Conservation (phyloP, 2,113 vertebrate species). For the human (Homo sapiens) region DNA sequence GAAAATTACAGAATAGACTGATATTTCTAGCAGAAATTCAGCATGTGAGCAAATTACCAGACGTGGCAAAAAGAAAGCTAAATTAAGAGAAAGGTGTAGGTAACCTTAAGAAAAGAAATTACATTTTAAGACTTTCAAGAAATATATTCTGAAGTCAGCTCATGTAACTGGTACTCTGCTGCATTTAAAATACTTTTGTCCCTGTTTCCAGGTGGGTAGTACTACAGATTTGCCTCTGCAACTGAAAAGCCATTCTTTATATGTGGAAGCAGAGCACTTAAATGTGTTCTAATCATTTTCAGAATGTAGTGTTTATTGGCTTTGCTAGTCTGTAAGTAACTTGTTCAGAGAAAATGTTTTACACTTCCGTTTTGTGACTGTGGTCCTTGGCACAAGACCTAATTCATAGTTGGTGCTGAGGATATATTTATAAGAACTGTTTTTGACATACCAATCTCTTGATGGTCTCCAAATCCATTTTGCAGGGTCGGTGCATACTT, state of each 20-base stretch:
- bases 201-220: too few relatives aligned
- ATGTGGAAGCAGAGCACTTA: not conserved
- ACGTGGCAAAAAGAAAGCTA: not conserved
- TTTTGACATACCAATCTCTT: not conserved
- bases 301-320: too few relatives aligned
- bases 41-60: not conserved
- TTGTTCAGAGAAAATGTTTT: not conserved
- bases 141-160: not conserved
- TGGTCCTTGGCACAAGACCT: not conserved
- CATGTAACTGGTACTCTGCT: rapidly evolving
- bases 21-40: not conserved
- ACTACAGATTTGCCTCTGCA: too few relatives aligned
- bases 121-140: not conserved
- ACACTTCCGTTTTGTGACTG: rapidly evolving
- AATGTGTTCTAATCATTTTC: not conserved
- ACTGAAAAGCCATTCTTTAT: not conserved
- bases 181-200: rapidly evolving
- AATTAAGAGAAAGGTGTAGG: too few relatives aligned
- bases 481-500: not conserved
- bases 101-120: not conserved
- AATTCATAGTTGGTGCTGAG: too few relatives aligned
- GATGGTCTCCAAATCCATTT: not conserved
- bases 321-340: not conserved
- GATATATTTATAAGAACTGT: rapidly evolving
- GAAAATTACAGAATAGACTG: not conserved